phyloP scores from a whole-genome alignment of 2,797 vertebrate genomes.

The Holocentrus rufus region DNA sequence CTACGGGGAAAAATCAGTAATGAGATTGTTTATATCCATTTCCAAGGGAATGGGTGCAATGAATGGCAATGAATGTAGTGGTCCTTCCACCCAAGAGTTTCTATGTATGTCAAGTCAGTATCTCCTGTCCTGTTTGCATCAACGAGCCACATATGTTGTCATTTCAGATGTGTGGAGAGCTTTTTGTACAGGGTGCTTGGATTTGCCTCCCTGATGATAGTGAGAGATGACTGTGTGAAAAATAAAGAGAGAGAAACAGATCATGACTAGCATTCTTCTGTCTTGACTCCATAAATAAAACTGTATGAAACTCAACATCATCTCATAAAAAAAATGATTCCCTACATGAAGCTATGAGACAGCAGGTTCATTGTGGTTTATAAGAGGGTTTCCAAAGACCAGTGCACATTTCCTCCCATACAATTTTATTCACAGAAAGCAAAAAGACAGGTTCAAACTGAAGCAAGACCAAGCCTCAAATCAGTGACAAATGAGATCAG shows the following conservation, averaged over 20 bases:
- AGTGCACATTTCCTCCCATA: conserved; percentile 48
- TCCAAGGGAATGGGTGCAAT: conserved; percentile 14
- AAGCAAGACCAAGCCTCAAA: conserved; percentile 45
- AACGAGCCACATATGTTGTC: not conserved
- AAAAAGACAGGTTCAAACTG: conserved; percentile 51
- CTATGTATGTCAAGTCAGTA: conserved; percentile 18
- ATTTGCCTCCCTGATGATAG: not conserved
- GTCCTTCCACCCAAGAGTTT: not conserved
- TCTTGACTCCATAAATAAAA: not conserved
- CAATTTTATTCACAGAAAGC: conserved; percentile 65
- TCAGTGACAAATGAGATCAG: conserved; percentile 64
- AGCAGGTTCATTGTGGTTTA: not conserved
- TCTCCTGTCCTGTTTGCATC: conserved; percentile 2
- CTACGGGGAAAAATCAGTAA: conserved; percentile 28
- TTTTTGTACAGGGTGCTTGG: not conserved
- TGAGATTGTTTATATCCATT: conserved; percentile 30
- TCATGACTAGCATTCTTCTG: not conserved
- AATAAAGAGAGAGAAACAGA: conserved; percentile 32
- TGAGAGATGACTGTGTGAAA: conserved; percentile 44
- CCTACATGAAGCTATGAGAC: not conserved
- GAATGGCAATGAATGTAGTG: not conserved
- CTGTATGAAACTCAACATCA: not conserved
- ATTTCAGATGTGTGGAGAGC: not conserved
- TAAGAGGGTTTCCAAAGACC: conserved; percentile 21
- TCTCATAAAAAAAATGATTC: no score